Evolutionary conservation across 2,797 vertebrate species (phyloP).

Genomic region (Ciconia nigra): DNA sequence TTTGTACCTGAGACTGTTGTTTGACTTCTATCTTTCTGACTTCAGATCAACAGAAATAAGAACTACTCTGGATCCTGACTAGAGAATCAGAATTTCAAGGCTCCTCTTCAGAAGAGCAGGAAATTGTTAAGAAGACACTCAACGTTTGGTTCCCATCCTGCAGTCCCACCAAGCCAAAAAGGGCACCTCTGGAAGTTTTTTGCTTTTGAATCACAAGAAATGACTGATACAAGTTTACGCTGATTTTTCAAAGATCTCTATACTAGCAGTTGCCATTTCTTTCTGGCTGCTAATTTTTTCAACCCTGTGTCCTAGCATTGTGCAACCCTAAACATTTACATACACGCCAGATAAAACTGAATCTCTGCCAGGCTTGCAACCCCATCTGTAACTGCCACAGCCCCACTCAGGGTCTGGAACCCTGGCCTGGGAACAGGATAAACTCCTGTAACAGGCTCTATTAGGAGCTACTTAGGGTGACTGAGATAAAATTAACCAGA

Average conservation of each 20-base stretch:
- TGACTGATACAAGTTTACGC: rapidly evolving
- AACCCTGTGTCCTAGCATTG: neutral
- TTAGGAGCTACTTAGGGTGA: neutral
- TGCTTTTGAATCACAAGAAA: neutral
- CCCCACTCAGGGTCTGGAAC: neutral
- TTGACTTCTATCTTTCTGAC: neutral
- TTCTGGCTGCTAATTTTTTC: neutral
- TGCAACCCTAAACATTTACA: neutral
- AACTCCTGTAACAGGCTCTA: neutral
- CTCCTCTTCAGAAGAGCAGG: neutral
- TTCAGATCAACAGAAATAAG: neutral
- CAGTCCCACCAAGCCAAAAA: neutral
- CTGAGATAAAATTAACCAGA: neutral
- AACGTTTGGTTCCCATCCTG: neutral
- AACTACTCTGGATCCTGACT: neutral
- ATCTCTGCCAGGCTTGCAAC: neutral
- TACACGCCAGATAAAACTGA: neutral
- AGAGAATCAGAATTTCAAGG: neutral
- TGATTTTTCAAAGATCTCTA: neutral
- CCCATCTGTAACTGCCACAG: neutral
- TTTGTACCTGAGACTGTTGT: neutral
- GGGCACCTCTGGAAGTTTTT: neutral
- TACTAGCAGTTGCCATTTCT: neutral
- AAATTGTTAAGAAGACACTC: neutral
- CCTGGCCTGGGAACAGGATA: neutral